These are phyloP conservation scores for Spodoptera frugiperda DNA, from an alignment of 1,140 invertebrate species.

Conservation along the genomic window DNA sequence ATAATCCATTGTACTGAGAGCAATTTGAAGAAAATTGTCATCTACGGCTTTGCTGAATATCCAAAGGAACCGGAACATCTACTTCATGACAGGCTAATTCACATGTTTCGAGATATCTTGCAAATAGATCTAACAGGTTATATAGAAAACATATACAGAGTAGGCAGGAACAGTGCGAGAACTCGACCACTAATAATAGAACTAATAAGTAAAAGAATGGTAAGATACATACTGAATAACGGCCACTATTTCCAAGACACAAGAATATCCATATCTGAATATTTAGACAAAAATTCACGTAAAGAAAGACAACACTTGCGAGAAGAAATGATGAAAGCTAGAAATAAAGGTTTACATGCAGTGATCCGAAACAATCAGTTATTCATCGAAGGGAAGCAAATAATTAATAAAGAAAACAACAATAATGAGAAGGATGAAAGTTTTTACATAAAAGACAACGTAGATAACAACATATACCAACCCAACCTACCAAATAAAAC, in stretches of 20 bases:
- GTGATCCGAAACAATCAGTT: slow-evolving; percentile 48
- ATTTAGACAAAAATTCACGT: slow-evolving; percentile 13
- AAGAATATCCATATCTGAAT: slow-evolving; percentile 32
- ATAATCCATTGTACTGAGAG: neutral
- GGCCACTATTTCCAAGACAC: slow-evolving; percentile 20
- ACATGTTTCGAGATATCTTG: slow-evolving; percentile 35
- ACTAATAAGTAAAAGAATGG: slow-evolving; percentile 41
- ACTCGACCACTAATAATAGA: slow-evolving; percentile 40
- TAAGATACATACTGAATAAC: slow-evolving; percentile 32
- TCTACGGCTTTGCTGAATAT: slow-evolving; percentile 42
- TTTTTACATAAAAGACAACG: too few species aligned
- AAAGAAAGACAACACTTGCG: slow-evolving; percentile 21
- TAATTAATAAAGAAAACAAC: too few species aligned
- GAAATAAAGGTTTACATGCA: slow-evolving; percentile 47
- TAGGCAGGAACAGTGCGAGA: slow-evolving; percentile 13
- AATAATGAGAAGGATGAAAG: too few species aligned
- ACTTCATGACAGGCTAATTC: neutral
- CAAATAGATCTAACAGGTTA: slow-evolving; percentile 41
- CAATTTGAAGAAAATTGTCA: slow-evolving; percentile 36
- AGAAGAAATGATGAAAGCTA: slow-evolving; percentile 37
- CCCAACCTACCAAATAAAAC: too few species aligned
- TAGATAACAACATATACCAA: too few species aligned
- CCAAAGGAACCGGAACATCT: slow-evolving; percentile 19
- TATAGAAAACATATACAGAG: slow-evolving; percentile 47
- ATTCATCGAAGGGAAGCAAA: slow-evolving; percentile 47